Conservation (phyloP, 2,113 vertebrate genomes). For the Labeo rohita region DNA sequence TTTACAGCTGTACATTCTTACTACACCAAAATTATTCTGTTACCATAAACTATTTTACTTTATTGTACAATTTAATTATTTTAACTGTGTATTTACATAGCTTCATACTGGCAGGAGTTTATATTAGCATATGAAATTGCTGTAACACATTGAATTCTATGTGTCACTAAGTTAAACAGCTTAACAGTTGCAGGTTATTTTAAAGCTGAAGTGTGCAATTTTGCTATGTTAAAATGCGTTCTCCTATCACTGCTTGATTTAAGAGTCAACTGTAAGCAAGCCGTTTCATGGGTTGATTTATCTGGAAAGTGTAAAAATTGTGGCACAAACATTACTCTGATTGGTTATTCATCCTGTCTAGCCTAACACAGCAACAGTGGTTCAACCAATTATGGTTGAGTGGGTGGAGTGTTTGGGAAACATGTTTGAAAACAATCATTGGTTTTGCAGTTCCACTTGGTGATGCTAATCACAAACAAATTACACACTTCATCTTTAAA, state of each 20-base stretch:
- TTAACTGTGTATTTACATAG: slow-evolving; percentile 67
- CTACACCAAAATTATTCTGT: slow-evolving; percentile 23
- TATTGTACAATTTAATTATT: slow-evolving; percentile 57
- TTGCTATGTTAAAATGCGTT: background rate
- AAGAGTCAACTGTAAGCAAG: background rate
- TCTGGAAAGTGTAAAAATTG: background rate
- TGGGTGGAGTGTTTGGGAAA: background rate
- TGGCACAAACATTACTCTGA: background rate
- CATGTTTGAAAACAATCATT: background rate
- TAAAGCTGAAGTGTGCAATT: slow-evolving; percentile 19
- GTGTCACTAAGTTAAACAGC: slow-evolving; percentile 50
- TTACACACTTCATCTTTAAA: slow-evolving; percentile 4
- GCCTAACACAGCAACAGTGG: background rate
- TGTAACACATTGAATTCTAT: slow-evolving; percentile 50
- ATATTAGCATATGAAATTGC: slow-evolving; percentile 56
- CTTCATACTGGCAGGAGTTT: slow-evolving; percentile 65
- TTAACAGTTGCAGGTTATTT: slow-evolving; percentile 28
- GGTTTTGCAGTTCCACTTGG: background rate
- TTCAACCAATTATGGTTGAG: background rate
- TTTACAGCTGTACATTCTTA: slow-evolving; percentile 52
- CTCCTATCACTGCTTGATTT: background rate
- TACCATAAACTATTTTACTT: slow-evolving; percentile 55
- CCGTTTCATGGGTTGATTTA: background rate
- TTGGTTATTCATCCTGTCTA: background rate
- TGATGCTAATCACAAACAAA: background rate